Percentiles rank a stretch among this genome's conserved stretches.
Evolutionary conservation across 2,113 vertebrate species (phyloP).

Genomic region (Hylia prasina): DNA sequence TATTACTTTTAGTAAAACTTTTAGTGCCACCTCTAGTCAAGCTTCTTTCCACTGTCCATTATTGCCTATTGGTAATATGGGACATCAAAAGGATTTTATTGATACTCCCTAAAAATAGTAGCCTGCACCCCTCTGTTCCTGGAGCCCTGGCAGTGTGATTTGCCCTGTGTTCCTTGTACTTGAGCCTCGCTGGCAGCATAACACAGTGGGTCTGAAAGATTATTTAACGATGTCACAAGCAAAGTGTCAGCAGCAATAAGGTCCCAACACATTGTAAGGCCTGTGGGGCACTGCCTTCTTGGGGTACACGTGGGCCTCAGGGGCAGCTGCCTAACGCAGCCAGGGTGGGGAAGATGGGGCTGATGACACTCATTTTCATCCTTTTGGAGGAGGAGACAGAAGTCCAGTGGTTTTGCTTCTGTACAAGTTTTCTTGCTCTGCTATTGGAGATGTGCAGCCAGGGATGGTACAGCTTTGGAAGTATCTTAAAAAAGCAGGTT

Average conservation of each 20-base stretch:
- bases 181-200: background rate
- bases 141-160: background rate
- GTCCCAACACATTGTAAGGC: background rate
- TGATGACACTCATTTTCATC: accelerated
- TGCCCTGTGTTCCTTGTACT: accelerated
- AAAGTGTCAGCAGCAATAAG: background rate
- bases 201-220: background rate
- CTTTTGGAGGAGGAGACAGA: background rate
- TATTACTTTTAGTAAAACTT: background rate
- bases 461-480: background rate
- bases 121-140: background rate
- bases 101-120: background rate
- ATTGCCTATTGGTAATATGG: background rate
- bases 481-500: background rate
- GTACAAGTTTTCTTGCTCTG: background rate
- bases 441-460: background rate
- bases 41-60: background rate
- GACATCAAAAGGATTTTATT: background rate
- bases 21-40: background rate
- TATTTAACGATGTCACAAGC: constrained; percentile 14
- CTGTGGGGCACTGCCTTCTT: background rate
- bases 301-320: background rate
- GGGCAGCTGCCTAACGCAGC: background rate
- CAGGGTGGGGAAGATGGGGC: background rate
- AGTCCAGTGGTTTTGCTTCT: background rate